These are phyloP conservation scores for Cephus runcator DNA, from an alignment of 2,888 invertebrate genomes.

Conservation along the genomic window DNA sequence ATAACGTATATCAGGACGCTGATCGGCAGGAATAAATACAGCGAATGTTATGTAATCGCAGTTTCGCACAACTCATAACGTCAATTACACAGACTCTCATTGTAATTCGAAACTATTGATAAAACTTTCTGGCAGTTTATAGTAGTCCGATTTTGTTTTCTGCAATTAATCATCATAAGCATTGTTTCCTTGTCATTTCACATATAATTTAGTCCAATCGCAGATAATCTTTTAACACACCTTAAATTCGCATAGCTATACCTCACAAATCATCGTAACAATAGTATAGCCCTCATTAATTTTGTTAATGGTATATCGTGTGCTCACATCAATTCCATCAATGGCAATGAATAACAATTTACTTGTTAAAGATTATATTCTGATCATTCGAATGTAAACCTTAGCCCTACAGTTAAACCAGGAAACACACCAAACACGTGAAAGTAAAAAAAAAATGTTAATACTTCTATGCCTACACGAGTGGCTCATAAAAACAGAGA, in stretches of 20 bases:
- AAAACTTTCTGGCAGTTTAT: background rate
- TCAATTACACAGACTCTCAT: background rate
- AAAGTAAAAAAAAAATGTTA: constrained; percentile 27
- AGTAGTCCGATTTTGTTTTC: background rate
- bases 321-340: constrained; percentile 60
- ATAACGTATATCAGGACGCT: background rate
- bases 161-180: background rate
- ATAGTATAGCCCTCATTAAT: constrained; percentile 13
- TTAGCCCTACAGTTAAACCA: constrained; percentile 32
- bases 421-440: constrained; percentile 35
- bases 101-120: background rate
- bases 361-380: constrained; percentile 26
- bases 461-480: constrained; percentile 25
- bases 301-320: constrained; percentile 33
- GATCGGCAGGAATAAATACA: background rate
- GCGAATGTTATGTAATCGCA: background rate
- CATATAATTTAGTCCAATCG: background rate
- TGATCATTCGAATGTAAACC: constrained; percentile 31
- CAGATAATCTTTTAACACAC: background rate
- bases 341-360: constrained; percentile 47
- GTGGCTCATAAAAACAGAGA: constrained; percentile 15
- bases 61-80: background rate
- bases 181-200: background rate
- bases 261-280: background rate
- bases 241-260: background rate